Evolutionary conservation across 2,113 vertebrate genomes (phyloP).

Genomic region (Oncorhynchus mykiss): DNA sequence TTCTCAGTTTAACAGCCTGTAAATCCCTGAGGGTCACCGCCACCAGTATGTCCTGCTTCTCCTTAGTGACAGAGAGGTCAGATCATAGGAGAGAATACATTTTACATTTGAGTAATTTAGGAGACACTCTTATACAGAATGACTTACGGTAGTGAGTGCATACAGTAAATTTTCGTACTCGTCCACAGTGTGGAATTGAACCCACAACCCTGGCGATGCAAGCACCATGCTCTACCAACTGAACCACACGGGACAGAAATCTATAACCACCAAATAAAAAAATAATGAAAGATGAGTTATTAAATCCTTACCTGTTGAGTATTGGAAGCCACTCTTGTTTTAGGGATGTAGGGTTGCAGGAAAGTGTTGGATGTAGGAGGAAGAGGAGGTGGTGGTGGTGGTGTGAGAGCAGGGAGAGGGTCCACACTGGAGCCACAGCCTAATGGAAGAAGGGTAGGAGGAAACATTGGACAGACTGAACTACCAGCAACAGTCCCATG

Average conservation of each 20-base stretch:
- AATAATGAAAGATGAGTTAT: background rate
- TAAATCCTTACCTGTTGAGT: constrained; percentile 62
- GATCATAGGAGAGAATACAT: background rate
- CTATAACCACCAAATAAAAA: background rate
- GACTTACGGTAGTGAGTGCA: too few relatives aligned
- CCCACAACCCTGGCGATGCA: too few relatives aligned
- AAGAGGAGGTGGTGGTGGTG: constrained; percentile 6
- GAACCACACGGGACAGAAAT: background rate
- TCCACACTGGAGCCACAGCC: constrained; percentile 13
- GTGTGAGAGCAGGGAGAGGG: background rate
- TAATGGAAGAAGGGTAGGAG: background rate
- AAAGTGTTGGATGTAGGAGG: constrained; percentile 45
- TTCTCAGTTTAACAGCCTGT: constrained; percentile 79
- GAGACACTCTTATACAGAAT: background rate
- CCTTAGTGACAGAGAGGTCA: background rate
- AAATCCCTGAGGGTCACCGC: constrained; percentile 81
- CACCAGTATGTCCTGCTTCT: constrained; percentile 60
- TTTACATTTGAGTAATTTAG: constrained; percentile 26
- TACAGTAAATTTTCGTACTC: too few relatives aligned
- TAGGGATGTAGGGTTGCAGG: constrained; percentile 57
- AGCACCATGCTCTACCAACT: too few relatives aligned
- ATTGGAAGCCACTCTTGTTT: constrained; percentile 40
- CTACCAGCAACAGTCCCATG: background rate
- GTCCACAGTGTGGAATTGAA: constrained; percentile 50
- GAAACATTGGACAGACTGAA: background rate